phyloP scores from a whole-genome alignment of 1,140 invertebrate species.

The Bilobella aurantiaca region DNA sequence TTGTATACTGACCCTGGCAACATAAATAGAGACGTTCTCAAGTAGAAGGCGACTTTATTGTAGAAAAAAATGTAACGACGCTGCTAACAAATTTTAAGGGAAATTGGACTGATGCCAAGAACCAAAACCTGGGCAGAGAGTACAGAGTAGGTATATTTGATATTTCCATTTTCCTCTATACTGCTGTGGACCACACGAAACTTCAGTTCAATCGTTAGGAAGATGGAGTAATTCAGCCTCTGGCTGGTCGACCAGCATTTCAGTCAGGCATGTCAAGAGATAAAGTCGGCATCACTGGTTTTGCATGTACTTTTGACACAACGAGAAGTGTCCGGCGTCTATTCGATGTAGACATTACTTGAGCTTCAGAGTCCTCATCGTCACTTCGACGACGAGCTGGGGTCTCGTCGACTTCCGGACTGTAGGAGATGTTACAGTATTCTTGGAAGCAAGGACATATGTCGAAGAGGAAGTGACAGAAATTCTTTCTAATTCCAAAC shows the following conservation, averaged over 20 bases:
- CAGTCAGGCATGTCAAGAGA: conserved; percentile 82
- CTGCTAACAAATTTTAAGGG: too few relatives aligned
- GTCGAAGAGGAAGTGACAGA: conserved; percentile 86
- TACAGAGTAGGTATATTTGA: too few relatives aligned
- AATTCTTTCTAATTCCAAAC: conserved; percentile 96
- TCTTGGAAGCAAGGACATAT: conserved; percentile 89
- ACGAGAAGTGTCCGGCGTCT: conserved; percentile 48
- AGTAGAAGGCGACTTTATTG: too few relatives aligned
- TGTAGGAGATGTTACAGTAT: conserved; percentile 96
- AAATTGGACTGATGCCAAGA: too few relatives aligned
- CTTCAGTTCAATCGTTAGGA: too few relatives aligned
- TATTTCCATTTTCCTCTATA: too few relatives aligned
- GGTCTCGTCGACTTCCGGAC: conserved; percentile 47
- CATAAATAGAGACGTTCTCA: too few relatives aligned
- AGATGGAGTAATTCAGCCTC: too few relatives aligned
- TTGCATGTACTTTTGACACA: conserved; percentile 62
- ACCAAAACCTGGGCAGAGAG: too few relatives aligned
- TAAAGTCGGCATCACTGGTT: conserved; percentile 73
- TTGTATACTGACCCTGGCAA: too few relatives aligned
- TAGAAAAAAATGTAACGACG: too few relatives aligned
- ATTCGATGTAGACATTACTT: conserved; percentile 43
- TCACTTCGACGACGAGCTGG: conserved; percentile 39
- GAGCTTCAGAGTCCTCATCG: conserved; percentile 39
- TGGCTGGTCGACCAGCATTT: conserved; percentile 38
- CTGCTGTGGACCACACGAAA: too few relatives aligned